Conservation (phyloP, 2,797 vertebrate species). For the Propithecus deckenii region DNA sequence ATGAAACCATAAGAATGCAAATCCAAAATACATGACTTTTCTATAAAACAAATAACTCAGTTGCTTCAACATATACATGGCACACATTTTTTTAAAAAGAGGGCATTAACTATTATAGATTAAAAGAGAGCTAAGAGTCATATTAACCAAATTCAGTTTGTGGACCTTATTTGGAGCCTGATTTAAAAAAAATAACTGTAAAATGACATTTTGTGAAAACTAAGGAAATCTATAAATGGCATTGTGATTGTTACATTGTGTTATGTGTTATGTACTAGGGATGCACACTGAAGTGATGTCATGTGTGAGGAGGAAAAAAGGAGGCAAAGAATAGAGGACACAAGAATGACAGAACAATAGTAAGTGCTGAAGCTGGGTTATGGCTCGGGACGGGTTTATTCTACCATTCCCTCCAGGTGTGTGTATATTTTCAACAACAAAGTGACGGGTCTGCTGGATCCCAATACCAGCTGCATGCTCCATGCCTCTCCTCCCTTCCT, state of each 20-base stretch:
- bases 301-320: neutral
- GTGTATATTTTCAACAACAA: neutral
- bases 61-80: constrained; percentile 16
- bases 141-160: constrained; percentile 21
- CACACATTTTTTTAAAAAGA: neutral
- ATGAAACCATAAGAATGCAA: neutral
- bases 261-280: too few species aligned
- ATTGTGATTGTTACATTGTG: neutral
- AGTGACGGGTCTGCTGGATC: neutral
- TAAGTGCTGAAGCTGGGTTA: too few species aligned
- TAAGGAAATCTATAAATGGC: neutral
- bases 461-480: neutral
- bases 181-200: neutral
- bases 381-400: too few species aligned
- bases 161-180: neutral
- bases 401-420: neutral
- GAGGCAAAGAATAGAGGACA: neutral
- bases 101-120: neutral
- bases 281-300: too few species aligned
- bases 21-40: constrained; percentile 4
- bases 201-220: neutral
- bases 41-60: neutral
- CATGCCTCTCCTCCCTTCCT: neutral
- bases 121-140: neutral
- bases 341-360: too few species aligned